A percentile compares a stretch with the other conserved stretches of the same genome.
phyloP scores from a whole-genome alignment of 2,113 vertebrate species.

The Halichoeres trimaculatus region DNA sequence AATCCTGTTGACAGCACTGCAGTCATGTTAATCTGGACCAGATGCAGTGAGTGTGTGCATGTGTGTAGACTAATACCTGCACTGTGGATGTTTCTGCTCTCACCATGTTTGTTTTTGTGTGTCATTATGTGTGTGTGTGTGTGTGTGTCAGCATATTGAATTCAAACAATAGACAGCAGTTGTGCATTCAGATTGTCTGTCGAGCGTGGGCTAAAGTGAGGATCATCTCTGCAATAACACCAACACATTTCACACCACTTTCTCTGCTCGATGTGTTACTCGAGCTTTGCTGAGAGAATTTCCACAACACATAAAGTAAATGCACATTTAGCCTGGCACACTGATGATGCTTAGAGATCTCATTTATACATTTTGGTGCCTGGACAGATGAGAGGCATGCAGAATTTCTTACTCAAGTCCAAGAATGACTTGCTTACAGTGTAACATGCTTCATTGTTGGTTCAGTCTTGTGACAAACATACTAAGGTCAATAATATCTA shows the following conservation, averaged over 20 bases:
- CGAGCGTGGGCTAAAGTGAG: slow-evolving; percentile 34
- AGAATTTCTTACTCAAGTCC: neutral
- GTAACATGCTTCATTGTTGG: no score
- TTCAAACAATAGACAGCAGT: slow-evolving; percentile 20
- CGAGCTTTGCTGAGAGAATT: slow-evolving; percentile 10
- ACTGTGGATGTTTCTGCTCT: slow-evolving; percentile 9
- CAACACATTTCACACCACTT: slow-evolving; percentile 19
- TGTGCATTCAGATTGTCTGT: slow-evolving; percentile 14
- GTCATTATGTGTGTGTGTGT: slow-evolving; percentile 19
- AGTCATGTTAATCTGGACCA: slow-evolving; percentile 8
- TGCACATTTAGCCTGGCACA: neutral
- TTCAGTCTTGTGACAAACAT: no score
- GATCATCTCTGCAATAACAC: slow-evolving; percentile 18
- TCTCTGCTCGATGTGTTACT: neutral
- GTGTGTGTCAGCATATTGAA: slow-evolving; percentile 11
- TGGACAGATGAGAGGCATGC: neutral
- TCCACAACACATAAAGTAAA: neutral
- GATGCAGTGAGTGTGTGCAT: slow-evolving; percentile 1
- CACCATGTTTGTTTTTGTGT: slow-evolving; percentile 7
- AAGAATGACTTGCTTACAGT: no score
- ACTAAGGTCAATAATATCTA: no score
- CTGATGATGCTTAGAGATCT: no score
- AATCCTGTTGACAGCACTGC: slow-evolving; percentile 24
- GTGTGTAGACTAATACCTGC: slow-evolving; percentile 4
- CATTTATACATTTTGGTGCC: neutral